Conservation (phyloP, 2,888 invertebrate species). For the Eilema caniola region DNA sequence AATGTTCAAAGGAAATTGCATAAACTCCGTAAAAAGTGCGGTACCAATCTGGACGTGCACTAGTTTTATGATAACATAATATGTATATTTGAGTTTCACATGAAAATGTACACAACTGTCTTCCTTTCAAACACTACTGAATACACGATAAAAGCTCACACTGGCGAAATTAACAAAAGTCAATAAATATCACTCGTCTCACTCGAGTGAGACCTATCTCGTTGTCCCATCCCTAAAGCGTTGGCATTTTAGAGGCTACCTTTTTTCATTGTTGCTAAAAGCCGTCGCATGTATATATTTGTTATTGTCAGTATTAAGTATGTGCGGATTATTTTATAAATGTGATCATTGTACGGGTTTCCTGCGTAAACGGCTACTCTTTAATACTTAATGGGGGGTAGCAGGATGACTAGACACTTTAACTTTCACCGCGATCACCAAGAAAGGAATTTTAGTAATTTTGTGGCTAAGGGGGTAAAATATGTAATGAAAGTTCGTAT, state of each 20-base stretch:
- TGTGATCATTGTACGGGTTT: constrained; percentile 27
- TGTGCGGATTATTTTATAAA: constrained; percentile 47
- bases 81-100: too few species aligned
- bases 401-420: constrained; percentile 16
- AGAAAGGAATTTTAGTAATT: too few species aligned
- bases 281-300: constrained; percentile 62
- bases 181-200: constrained; percentile 4
- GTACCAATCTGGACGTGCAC: too few species aligned
- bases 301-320: constrained; percentile 54
- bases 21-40: too few species aligned
- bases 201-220: constrained; percentile 13
- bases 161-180: not conserved
- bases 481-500: too few species aligned
- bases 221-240: constrained; percentile 37
- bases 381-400: constrained; percentile 27
- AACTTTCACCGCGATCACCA: too few species aligned
- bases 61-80: too few species aligned
- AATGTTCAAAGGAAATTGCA: too few species aligned
- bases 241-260: constrained; percentile 48
- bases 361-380: constrained; percentile 24
- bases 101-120: too few species aligned
- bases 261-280: constrained; percentile 63
- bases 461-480: too few species aligned
- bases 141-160: not conserved
- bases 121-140: not conserved